phyloP scores from a whole-genome alignment of 2,888 invertebrate genomes.

The Tipula confusa region DNA sequence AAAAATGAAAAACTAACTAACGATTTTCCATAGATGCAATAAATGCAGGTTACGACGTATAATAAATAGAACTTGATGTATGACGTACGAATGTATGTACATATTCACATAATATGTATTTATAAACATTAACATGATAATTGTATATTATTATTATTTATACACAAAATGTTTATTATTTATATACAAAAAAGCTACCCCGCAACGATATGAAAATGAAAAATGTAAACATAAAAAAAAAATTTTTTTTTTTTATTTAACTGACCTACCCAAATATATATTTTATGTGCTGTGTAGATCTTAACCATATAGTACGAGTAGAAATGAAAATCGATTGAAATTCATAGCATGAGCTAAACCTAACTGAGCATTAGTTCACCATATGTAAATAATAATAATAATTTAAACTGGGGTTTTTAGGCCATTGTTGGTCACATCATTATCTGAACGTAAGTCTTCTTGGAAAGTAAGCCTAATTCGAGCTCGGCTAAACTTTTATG shows the following conservation, averaged over 20 bases:
- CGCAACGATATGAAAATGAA: background rate
- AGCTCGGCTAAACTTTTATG: too few relatives aligned
- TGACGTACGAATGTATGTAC: background rate
- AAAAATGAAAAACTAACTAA: background rate
- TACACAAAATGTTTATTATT: too few relatives aligned
- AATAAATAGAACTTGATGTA: background rate
- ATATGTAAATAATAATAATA: too few relatives aligned
- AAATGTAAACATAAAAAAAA: background rate
- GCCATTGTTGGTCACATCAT: too few relatives aligned
- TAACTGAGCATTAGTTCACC: too few relatives aligned
- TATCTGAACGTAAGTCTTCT: too few relatives aligned
- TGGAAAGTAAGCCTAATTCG: too few relatives aligned
- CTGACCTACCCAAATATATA: background rate
- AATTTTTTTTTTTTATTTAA: background rate
- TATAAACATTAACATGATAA: too few relatives aligned
- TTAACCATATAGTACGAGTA: background rate
- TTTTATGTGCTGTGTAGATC: background rate
- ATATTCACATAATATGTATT: background rate
- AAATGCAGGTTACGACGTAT: background rate
- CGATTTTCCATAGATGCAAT: background rate
- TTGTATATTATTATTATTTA: too few relatives aligned
- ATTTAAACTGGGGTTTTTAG: too few relatives aligned
- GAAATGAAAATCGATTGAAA: background rate
- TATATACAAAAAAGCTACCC: background rate
- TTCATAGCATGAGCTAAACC: too few relatives aligned